Evolutionary conservation across 2,797 vertebrate species (phyloP).

Genomic region (Halcyon leucocephala): DNA sequence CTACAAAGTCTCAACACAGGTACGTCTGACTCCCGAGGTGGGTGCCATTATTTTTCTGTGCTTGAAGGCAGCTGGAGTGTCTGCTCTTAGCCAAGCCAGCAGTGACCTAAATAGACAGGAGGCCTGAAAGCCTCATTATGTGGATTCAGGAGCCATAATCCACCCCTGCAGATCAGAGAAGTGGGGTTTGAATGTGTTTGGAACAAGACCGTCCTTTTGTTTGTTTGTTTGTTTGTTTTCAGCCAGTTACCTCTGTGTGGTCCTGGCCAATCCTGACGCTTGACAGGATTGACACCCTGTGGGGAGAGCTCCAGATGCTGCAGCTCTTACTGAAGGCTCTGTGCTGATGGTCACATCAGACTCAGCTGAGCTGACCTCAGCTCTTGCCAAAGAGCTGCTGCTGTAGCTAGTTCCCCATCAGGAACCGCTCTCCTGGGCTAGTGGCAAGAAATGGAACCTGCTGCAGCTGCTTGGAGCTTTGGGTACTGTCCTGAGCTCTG

Average conservation of each 20-base stretch:
- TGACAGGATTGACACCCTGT: not conserved
- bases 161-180: not conserved
- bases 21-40: constrained; percentile 48
- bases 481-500: not conserved
- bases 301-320: not conserved
- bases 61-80: not conserved
- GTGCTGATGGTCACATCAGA: fast-evolving
- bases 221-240: no score
- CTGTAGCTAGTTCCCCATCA: not conserved
- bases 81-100: not conserved
- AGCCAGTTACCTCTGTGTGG: not conserved
- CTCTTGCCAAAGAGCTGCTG: not conserved
- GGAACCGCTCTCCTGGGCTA: not conserved
- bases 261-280: not conserved
- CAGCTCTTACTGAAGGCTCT: not conserved
- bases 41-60: not conserved
- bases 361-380: not conserved
- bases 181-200: not conserved
- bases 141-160: not conserved
- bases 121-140: not conserved
- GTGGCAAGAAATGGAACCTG: not conserved
- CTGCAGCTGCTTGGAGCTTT: not conserved
- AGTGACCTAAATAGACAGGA: not conserved
- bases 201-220: not conserved
- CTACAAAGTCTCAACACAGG: constrained; percentile 96